These are phyloP conservation scores for Hydrozoanthus gracilis DNA, from an alignment of 92 coral and sea anemone species.

Conservation along the genomic window DNA sequence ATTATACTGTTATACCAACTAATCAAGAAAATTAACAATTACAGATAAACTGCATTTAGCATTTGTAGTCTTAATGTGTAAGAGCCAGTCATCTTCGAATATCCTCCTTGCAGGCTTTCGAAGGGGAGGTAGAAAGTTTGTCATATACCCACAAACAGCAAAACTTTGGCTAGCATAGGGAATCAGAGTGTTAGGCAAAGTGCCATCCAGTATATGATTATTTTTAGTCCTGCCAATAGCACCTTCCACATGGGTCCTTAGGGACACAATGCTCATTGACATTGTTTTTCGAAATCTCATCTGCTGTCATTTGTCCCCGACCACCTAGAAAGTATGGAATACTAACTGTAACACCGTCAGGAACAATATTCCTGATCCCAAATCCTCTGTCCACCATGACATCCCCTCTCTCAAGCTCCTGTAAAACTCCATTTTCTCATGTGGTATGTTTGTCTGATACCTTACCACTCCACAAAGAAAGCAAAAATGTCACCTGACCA, in stretches of 20 bases:
- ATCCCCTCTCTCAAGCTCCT: conserved; percentile 59
- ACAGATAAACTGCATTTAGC: conserved; percentile 4
- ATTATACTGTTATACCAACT: not conserved
- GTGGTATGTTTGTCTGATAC: conserved; percentile 63
- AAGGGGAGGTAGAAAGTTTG: conserved; percentile 66
- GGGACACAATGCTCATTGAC: conserved; percentile 55
- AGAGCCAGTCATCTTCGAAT: not conserved
- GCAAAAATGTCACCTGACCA: conserved; percentile 58
- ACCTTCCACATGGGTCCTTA: conserved; percentile 61
- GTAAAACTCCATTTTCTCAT: conserved; percentile 41
- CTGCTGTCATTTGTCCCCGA: conserved; percentile 60
- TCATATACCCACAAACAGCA: conserved; percentile 54
- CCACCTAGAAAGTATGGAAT: conserved; percentile 72
- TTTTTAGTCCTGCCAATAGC: conserved; percentile 69
- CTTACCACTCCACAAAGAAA: conserved; percentile 63
- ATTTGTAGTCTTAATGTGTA: conserved; percentile 1
- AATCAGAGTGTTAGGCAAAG: conserved; percentile 49
- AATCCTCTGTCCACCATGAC: conserved; percentile 76
- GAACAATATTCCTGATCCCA: conserved; percentile 62
- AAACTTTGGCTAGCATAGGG: conserved; percentile 55
- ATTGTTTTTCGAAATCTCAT: conserved; percentile 55
- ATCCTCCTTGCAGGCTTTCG: conserved; percentile 41
- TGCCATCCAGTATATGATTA: conserved; percentile 62
- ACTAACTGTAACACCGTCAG: conserved; percentile 57
- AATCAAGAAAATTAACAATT: not conserved